These are phyloP conservation scores for Nezara viridula DNA, from an alignment of 2,888 invertebrate genomes.

Conservation along the genomic window DNA sequence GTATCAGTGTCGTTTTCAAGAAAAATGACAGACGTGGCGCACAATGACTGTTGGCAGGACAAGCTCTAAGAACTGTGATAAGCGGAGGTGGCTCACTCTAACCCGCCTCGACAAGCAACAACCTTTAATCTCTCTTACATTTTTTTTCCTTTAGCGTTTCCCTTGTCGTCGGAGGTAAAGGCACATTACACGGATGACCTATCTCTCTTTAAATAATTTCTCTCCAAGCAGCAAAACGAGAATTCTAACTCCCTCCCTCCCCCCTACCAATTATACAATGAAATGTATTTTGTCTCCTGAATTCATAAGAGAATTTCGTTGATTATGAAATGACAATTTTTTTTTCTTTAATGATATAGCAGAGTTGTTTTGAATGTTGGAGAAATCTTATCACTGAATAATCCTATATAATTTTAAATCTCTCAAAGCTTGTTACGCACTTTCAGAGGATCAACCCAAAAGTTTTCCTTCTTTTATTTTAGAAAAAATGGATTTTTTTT, in stretches of 20 bases:
- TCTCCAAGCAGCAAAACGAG: background rate
- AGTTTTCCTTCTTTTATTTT: too few relatives aligned
- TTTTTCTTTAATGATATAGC: background rate
- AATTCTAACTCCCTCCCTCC: background rate
- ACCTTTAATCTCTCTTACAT: constrained; percentile 4
- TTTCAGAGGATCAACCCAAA: too few relatives aligned
- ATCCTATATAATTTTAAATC: too few relatives aligned
- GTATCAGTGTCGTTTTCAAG: background rate
- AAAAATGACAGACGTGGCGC: background rate
- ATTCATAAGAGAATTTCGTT: background rate
- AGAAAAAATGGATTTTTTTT: too few relatives aligned
- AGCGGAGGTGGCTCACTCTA: background rate
- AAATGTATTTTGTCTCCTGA: constrained; percentile 16
- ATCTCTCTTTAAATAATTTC: constrained; percentile 20
- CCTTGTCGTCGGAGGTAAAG: constrained; percentile 18
- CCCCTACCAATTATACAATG: background rate
- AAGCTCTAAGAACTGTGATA: background rate
- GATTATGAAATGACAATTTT: background rate
- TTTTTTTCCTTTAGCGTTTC: background rate
- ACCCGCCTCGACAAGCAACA: background rate
- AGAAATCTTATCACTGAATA: too few relatives aligned
- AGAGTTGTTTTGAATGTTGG: too few relatives aligned
- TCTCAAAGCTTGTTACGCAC: too few relatives aligned
- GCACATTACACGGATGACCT: constrained; percentile 21
- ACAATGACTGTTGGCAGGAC: background rate